Base-by-base conservation (phyloP, 2,888 invertebrate species). In the Drosophila eohydei region DNA sequence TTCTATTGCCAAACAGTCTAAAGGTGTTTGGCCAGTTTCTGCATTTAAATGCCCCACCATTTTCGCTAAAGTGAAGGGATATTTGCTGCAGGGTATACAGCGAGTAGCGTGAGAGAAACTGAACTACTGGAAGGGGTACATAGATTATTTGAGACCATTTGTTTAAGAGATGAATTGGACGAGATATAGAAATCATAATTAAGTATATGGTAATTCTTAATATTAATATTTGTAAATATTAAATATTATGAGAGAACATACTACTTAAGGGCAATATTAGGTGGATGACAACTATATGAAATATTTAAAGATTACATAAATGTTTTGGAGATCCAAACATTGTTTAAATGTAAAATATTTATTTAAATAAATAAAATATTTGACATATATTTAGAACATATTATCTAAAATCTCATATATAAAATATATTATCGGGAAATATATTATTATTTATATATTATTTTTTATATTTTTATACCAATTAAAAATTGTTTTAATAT, bases 1-100 rank as follows among this genome's bases (percentile, higher is more conserved):
- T 66, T 65, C 57, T 63, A 30, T 62, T 67, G 66, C 70, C 43
- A 78, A 72, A 60, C 46, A 63, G 64, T 38, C 60, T 44, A 66
- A 79, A 66, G 71, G 79, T 57, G 55, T 71, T 67, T 70, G 70
- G 62, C 67, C 64, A 62, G 60, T 61, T 78, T 46, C 44, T 63
- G 52, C 21, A 26, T 44, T 51, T 8, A 21, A 30, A 62, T 71
- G 58, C 64, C 26, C 64, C 60, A n/a, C 41, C 5, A 21, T 28
- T 26, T 52, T 9, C 36, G 26, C 14, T 7, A 36, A 26, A 14
- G 26, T 9, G 11, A 30, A 40, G 8, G 14, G 28, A 32, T 51
- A 11, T 34, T 32, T 41, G 48, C 32, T 41, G 14, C 3, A n/a
- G 30, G 11, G 14, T 21, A n/a, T 32, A 11, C 8, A 55, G 3